Conservation (phyloP, 1,140 invertebrate species). For the Radopholus similis region DNA sequence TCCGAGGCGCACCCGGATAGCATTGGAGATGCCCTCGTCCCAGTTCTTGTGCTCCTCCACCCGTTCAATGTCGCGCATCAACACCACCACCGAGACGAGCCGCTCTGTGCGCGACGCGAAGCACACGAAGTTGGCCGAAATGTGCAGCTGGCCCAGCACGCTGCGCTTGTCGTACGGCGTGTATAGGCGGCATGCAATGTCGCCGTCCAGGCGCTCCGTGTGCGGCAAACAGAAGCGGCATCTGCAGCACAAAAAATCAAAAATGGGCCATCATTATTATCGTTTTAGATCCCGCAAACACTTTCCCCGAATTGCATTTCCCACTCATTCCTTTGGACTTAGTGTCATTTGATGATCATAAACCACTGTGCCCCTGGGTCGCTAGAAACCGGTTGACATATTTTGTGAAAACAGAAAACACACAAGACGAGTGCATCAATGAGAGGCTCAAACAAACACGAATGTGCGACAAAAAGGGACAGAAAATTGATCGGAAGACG, state of each 20-base stretch:
- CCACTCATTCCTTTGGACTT: too few species aligned
- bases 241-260: constrained; percentile 65
- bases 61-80: constrained; percentile 67
- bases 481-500: too few species aligned
- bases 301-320: too few species aligned
- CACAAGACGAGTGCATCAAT: too few species aligned
- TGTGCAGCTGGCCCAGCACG: constrained; percentile 80
- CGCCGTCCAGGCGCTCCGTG: constrained; percentile 84
- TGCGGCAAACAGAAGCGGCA: constrained; percentile 79
- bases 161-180: constrained; percentile 90
- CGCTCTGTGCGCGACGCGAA: constrained; percentile 78
- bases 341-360: neutral
- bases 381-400: too few species aligned
- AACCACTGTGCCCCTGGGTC: too few species aligned
- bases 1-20: constrained; percentile 77
- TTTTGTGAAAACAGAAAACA: too few species aligned
- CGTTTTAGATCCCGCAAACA: too few species aligned
- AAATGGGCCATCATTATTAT: neutral
- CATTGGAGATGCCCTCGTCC: constrained; percentile 69
- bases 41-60: constrained; percentile 72
- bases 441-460: too few species aligned
- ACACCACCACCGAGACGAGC: constrained; percentile 17
- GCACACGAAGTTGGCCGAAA: constrained; percentile 90
- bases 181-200: constrained; percentile 80
- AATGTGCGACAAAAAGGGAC: too few species aligned